Evolutionary conservation across 2,888 invertebrate genomes (phyloP).

Genomic region (Epinotia bilunana): DNA sequence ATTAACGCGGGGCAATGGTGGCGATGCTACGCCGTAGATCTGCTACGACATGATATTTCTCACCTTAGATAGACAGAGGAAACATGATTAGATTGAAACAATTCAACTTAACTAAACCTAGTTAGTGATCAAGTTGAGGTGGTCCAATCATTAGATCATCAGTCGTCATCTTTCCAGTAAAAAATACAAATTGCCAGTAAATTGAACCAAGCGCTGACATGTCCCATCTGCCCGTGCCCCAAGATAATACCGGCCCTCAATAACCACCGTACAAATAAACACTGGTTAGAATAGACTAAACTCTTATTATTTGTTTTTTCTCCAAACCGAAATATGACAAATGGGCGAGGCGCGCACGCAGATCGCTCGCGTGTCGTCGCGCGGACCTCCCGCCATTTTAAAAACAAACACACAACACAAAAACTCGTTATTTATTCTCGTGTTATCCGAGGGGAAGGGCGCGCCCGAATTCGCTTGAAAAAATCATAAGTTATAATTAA

Average conservation of each 20-base stretch:
- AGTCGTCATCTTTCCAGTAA: conserved; percentile 8
- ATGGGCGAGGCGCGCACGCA: conserved; percentile 69
- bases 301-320: conserved; percentile 77
- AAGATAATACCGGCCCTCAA: conserved; percentile 79
- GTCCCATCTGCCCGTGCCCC: conserved; percentile 72
- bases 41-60: conserved; percentile 18
- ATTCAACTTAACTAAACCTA: not conserved
- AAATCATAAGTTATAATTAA: conserved; percentile 83
- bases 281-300: conserved; percentile 76
- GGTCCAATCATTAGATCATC: conserved; percentile 20
- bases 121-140: not conserved
- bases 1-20: conserved; percentile 18
- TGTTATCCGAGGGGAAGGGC: conserved; percentile 81
- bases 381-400: conserved; percentile 84
- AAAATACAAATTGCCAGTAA: conserved; percentile 37
- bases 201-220: conserved; percentile 60
- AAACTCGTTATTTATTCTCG: conserved; percentile 83
- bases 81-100: not conserved
- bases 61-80: not conserved
- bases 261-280: conserved; percentile 80
- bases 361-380: conserved; percentile 83
- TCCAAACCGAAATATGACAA: conserved; percentile 82
- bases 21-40: conserved; percentile 28
- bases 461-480: conserved; percentile 81
- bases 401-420: conserved; percentile 83